Conservation (phyloP, 2,113 vertebrate species). For the Hystrix brachyura region DNA sequence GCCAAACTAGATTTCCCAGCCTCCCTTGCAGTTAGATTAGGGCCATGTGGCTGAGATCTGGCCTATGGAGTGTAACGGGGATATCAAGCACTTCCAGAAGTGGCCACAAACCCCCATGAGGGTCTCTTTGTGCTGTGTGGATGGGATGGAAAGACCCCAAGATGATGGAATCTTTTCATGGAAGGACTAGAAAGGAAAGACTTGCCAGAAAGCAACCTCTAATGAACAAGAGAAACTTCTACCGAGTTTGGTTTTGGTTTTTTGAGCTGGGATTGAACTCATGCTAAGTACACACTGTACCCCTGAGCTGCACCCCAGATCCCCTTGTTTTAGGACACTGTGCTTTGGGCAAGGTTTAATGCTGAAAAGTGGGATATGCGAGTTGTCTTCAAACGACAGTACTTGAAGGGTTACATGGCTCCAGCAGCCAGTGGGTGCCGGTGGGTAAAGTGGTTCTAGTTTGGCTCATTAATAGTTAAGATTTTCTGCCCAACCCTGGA, state of each 20-base stretch:
- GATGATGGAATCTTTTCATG: neutral
- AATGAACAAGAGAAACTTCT: neutral
- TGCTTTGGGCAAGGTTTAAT: neutral
- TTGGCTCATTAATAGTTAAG: neutral
- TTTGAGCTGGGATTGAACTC: neutral
- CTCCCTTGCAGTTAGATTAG: neutral
- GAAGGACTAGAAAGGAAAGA: neutral
- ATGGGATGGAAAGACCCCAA: neutral
- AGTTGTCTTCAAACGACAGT: neutral
- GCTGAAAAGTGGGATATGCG: neutral
- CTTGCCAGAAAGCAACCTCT: neutral
- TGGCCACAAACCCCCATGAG: neutral
- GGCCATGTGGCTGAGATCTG: neutral
- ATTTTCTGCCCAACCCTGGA: neutral
- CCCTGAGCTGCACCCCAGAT: neutral
- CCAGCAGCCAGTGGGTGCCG: neutral
- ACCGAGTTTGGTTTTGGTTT: neutral
- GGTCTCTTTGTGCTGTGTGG: neutral
- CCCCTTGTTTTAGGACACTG: neutral
- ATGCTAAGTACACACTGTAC: neutral
- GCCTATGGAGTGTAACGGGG: neutral
- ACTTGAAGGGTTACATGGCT: neutral
- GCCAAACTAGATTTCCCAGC: slow-evolving; percentile 53
- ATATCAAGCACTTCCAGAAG: neutral
- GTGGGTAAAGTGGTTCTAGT: neutral